These are phyloP conservation scores for Littorina saxatilis DNA, from an alignment of 1,140 invertebrate genomes.

Conservation along the genomic window DNA sequence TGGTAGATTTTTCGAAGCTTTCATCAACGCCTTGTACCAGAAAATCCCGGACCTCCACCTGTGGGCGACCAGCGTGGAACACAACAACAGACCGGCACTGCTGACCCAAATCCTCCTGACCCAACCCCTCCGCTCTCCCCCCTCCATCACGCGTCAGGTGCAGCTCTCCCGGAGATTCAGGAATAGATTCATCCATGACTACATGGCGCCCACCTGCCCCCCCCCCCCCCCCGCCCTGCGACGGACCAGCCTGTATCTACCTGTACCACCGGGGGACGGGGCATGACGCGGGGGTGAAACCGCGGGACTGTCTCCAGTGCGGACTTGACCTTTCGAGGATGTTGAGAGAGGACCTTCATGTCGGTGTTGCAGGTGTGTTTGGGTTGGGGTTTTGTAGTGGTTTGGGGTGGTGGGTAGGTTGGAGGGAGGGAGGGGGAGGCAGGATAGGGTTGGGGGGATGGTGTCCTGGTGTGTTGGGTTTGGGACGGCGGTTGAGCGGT, in stretches of 20 bases:
- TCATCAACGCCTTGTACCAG: not conserved
- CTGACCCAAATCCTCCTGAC: not conserved
- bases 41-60: not conserved
- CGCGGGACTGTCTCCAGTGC: slow-evolving; percentile 4
- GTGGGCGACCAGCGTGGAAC: slow-evolving; percentile 14
- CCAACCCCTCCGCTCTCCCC: slow-evolving; percentile 3
- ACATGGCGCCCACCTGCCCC: not conserved
- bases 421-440: no score
- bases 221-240: not conserved
- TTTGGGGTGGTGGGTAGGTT: not conserved
- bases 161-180: not conserved
- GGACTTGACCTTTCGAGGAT: not conserved
- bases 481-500: no score
- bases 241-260: slow-evolving; percentile 9
- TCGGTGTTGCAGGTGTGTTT: slow-evolving; percentile 7
- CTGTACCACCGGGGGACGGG: slow-evolving; percentile 6
- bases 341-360: not conserved
- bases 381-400: not conserved
- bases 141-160: slow-evolving; percentile 1
- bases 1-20: no score
- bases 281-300: not conserved
- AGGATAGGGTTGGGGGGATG: no score
- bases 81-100: not conserved
- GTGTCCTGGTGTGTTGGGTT: no score
- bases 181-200: not conserved